A percentile compares a stretch with the other conserved stretches of the same genome.
These are phyloP conservation scores for Sus cebifrons DNA, from an alignment of 2,797 vertebrate genomes.

Conservation along the genomic window DNA sequence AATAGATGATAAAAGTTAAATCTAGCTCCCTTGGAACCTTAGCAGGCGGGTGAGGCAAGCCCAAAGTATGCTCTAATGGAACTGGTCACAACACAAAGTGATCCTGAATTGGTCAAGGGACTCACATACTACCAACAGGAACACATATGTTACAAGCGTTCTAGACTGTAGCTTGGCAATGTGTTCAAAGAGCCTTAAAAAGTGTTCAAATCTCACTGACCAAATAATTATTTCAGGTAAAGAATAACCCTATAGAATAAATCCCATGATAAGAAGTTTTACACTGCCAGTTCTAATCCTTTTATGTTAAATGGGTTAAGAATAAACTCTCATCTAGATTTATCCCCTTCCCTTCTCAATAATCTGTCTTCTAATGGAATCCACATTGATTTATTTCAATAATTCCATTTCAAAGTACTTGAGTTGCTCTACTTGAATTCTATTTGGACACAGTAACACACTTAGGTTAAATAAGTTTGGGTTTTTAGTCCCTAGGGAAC, in stretches of 20 bases:
- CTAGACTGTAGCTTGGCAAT: background rate
- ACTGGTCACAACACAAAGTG: background rate
- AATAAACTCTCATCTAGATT: background rate
- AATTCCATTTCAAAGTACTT: constrained; percentile 40
- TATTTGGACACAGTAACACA: constrained; percentile 22
- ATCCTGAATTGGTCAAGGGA: constrained; percentile 6
- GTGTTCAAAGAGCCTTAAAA: constrained; percentile 29
- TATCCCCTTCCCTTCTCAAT: background rate
- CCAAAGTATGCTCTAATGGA: background rate
- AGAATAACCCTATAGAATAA: background rate
- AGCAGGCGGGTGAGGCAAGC: background rate
- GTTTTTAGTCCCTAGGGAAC: constrained; percentile 33
- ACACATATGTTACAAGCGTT: background rate
- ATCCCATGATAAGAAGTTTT: background rate
- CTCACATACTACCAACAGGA: background rate
- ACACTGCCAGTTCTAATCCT: background rate
- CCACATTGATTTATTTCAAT: background rate
- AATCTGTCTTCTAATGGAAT: background rate
- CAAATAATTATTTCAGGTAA: constrained; percentile 26
- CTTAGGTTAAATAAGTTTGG: constrained; percentile 57
- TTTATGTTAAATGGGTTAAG: background rate
- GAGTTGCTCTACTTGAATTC: background rate
- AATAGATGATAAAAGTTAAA: background rate
- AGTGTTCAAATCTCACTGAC: background rate
- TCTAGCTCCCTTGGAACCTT: background rate